phyloP scores from a whole-genome alignment of 2,888 invertebrate genomes.

The Eulithis testata region DNA sequence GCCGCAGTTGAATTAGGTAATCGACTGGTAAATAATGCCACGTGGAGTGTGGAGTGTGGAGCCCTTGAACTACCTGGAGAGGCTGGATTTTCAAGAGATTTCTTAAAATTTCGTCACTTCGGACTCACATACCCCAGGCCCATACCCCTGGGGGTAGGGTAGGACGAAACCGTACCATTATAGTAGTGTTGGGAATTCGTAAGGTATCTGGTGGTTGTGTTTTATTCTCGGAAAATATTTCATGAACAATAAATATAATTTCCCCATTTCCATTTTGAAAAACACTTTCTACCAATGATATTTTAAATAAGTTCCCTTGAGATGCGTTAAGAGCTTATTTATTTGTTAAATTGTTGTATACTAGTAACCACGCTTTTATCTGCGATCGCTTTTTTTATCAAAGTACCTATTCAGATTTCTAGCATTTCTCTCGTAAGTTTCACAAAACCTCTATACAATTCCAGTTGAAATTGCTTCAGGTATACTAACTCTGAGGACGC shows the following conservation, averaged over 20 bases:
- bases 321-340: too few species aligned
- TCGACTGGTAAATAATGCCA: constrained; percentile 48
- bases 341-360: too few species aligned
- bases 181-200: too few species aligned
- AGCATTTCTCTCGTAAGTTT: not conserved
- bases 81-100: constrained; percentile 1
- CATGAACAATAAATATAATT: too few species aligned
- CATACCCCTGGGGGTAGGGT: too few species aligned
- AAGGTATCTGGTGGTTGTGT: not conserved
- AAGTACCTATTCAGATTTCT: not conserved
- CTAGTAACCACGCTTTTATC: not conserved
- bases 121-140: too few species aligned
- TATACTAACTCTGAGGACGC: constrained; percentile 49
- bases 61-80: constrained; percentile 18
- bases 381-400: too few species aligned
- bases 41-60: constrained; percentile 10
- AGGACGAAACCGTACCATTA: too few species aligned
- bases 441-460: constrained; percentile 4
- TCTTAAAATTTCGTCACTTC: not conserved
- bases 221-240: not conserved
- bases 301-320: too few species aligned
- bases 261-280: too few species aligned
- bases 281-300: too few species aligned
- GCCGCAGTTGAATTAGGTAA: constrained; percentile 57
- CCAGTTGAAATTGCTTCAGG: constrained; percentile 32